These are phyloP conservation scores for Dryas iulia DNA, from an alignment of 1,140 invertebrate genomes.

Conservation along the genomic window DNA sequence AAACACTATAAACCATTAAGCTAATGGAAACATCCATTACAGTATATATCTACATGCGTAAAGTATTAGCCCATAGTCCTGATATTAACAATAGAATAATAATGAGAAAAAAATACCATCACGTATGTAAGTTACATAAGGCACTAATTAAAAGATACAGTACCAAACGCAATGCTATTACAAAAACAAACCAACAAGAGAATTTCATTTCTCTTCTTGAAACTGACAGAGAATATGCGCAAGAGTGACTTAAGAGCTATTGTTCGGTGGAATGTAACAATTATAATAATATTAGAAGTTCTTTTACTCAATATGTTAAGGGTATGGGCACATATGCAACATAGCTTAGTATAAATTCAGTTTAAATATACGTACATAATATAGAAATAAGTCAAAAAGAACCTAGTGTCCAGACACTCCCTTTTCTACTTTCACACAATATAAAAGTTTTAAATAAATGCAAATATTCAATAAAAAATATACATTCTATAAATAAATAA, in stretches of 20 bases:
- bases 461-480: too few species aligned
- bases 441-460: too few species aligned
- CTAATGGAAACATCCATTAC: background rate
- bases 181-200: slow-evolving; percentile 13
- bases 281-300: slow-evolving; percentile 6
- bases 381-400: too few species aligned
- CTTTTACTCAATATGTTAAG: background rate
- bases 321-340: background rate
- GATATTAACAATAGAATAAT: slow-evolving; percentile 27
- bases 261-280: slow-evolving; percentile 4
- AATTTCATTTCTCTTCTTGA: background rate
- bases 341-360: background rate
- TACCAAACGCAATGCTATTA: slow-evolving; percentile 21
- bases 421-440: too few species aligned
- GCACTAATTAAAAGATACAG: slow-evolving; percentile 19
- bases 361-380: too few species aligned
- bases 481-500: too few species aligned
- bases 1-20: background rate
- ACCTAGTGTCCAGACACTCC: too few species aligned
- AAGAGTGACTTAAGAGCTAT: slow-evolving; percentile 11
- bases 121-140: slow-evolving; percentile 21
- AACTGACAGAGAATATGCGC: slow-evolving; percentile 9
- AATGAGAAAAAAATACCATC: slow-evolving; percentile 23
- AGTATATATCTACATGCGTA: background rate
- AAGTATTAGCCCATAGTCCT: slow-evolving; percentile 8